Evolutionary conservation across 2,888 invertebrate genomes (phyloP), one percentile per base, ranked within the genome.

Genomic region (Drosophila nigritarsus): DNA sequence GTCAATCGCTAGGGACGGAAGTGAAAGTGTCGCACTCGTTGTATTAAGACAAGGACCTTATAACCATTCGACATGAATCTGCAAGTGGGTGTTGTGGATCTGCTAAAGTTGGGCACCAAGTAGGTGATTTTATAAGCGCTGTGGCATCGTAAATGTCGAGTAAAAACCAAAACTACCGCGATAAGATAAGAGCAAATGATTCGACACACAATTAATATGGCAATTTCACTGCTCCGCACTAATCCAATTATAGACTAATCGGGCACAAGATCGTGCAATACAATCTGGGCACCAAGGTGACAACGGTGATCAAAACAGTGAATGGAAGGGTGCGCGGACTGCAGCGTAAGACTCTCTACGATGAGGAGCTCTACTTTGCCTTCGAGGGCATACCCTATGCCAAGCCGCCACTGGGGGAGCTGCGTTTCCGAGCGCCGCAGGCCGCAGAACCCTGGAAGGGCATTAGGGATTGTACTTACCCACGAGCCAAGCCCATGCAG

Each of bases 351-450:
- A 80, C 91, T 1, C 66, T 89, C 4, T 92, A 91, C 54, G 87
- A 90, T 24, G 81, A 78, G 1, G 77, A 80, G 8, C 40, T 48
- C 1, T 91, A 91, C 53, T 82, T 67, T 18, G 81, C 83, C n/a
- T 91, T 91, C 63, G 89, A 91, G 58, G 91, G 86, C 0, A 91
- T 91, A 56, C 89, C 87, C 0, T 91, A 76, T 69, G 91, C 92
- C 2, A 82, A 93, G 82, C 90, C 92, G 83, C 88, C 95, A 94
- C 83, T 94, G 92, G 86, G 84, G 4, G 82, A 83, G 18, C 65
- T 88, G 27, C 89, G 90, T 1, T 91, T 89, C 27, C 71, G 93
- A 82, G 93, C 94, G n/a, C 94, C 94, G 0, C 83, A 91, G 50
- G 91, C 92, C 2, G 83, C 91, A 1, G 81, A 86, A 3, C 74